These are phyloP conservation scores for Adrianichthys oophorus DNA, from an alignment of 2,797 vertebrate genomes.

Conservation along the genomic window DNA sequence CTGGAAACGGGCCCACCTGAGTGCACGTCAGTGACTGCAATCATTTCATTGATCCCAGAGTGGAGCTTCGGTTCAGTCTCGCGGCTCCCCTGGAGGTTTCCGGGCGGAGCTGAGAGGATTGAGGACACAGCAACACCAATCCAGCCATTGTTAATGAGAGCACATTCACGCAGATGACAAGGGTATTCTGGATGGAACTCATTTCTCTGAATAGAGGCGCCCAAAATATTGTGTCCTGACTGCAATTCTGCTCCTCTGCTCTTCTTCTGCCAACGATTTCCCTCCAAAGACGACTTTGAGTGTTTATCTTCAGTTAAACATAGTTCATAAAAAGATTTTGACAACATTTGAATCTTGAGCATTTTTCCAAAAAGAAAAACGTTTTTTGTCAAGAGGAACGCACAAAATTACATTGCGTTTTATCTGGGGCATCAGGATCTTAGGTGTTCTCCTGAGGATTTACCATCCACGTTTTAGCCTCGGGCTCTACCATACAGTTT, in stretches of 20 bases:
- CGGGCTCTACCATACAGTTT: too few species aligned
- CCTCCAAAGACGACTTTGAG: too few species aligned
- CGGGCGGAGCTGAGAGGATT: conserved; percentile 50
- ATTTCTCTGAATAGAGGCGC: conserved; percentile 68
- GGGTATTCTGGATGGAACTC: conserved; percentile 64
- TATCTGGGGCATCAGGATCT: conserved; percentile 12
- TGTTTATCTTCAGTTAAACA: too few species aligned
- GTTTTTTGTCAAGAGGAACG: conserved; percentile 1
- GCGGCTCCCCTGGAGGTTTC: conserved; percentile 56
- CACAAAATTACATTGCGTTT: conserved; percentile 18
- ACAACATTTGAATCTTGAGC: conserved; percentile 6
- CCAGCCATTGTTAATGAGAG: conserved; percentile 62
- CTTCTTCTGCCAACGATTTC: conserved; percentile 10
- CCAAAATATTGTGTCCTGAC: conserved; percentile 57
- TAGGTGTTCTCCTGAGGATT: conserved; percentile 12
- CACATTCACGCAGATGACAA: conserved; percentile 56
- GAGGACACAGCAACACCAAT: conserved; percentile 67
- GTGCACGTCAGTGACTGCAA: conserved; percentile 21
- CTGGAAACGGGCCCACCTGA: conserved; percentile 5
- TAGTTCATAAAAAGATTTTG: too few species aligned
- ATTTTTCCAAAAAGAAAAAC: background rate
- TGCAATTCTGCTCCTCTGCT: conserved; percentile 34
- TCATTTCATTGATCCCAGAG: conserved; percentile 28
- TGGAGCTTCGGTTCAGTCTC: conserved; percentile 40
- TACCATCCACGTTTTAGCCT: background rate